phyloP scores from a whole-genome alignment of 2,888 invertebrate species.

The Drosophila lutescens region DNA sequence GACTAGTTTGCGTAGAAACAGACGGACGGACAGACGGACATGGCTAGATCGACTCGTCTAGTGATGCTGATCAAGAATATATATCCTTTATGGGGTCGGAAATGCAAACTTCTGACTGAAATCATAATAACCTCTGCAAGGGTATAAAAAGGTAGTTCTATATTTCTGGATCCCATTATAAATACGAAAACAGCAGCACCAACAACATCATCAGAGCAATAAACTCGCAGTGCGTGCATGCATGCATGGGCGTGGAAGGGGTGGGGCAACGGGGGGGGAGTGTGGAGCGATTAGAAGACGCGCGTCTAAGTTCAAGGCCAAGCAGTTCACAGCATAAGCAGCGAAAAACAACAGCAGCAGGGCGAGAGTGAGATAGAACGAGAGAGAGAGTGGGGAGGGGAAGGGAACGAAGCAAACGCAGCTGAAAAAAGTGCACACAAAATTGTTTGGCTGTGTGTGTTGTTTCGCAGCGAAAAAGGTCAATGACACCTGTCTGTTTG shows the following conservation, averaged over 20 bases:
- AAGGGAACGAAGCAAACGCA: constrained; percentile 51
- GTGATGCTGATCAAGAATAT: no score
- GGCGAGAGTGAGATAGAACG: constrained; percentile 3
- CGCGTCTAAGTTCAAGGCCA: constrained; percentile 76
- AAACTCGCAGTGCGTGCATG: constrained; percentile 34
- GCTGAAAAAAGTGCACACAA: constrained; percentile 53
- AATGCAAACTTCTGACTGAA: no score
- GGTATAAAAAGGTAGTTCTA: no score
- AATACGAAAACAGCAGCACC: background rate
- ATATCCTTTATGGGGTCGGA: no score
- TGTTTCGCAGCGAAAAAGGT: constrained; percentile 68
- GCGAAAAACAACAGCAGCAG: constrained; percentile 34
- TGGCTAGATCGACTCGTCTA: no score
- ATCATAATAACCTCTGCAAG: no score
- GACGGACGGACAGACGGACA: no score
- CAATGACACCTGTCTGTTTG: constrained; percentile 79
- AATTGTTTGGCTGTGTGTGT: constrained; percentile 16
- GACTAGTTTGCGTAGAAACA: no score
- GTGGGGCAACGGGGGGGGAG: constrained; percentile 9
- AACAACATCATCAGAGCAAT: constrained; percentile 8
- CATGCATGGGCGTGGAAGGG: constrained; percentile 21
- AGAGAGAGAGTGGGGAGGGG: background rate
- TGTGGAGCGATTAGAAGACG: constrained; percentile 65
- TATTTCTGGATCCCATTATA: background rate
- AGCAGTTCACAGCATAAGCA: constrained; percentile 56